These are phyloP conservation scores for Mesorhabditis spiculigera DNA, from an alignment of 2,888 invertebrate genomes.

Conservation along the genomic window DNA sequence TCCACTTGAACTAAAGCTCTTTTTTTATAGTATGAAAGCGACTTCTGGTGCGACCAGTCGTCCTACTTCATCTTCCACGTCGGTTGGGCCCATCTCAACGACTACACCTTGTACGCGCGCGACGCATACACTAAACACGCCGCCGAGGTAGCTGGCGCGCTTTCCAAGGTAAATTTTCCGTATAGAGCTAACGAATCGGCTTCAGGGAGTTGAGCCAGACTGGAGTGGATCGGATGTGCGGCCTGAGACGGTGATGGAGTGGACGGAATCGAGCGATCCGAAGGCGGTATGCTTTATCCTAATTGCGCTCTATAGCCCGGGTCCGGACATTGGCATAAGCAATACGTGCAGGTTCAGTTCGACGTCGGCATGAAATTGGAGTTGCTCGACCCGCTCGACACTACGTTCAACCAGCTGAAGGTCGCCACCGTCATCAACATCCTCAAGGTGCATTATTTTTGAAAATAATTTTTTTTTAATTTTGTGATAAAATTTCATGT, in stretches of 20 bases:
- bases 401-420: conserved; percentile 77
- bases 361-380: conserved; percentile 88
- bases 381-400: conserved; percentile 91
- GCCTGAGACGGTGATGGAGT: neutral
- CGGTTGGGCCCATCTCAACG: conserved; percentile 87
- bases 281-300: neutral
- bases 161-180: conserved; percentile 7
- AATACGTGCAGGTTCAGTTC: conserved; percentile 10
- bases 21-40: conserved; percentile 16
- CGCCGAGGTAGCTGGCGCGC: conserved; percentile 23
- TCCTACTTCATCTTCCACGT: conserved; percentile 93
- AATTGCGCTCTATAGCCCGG: no score
- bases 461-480: conserved; percentile 61
- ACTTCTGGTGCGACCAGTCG: conserved; percentile 66
- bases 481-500: neutral
- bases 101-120: conserved; percentile 80
- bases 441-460: conserved; percentile 35
- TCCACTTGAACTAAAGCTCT: neutral
- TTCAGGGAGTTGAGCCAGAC: conserved; percentile 5
- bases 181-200: no score
- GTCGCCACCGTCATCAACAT: conserved; percentile 90
- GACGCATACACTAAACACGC: conserved; percentile 33
- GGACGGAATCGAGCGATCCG: neutral
- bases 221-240: conserved; percentile 6
- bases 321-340: conserved; percentile 7